Base-by-base conservation (phyloP, 1,140 invertebrate species). In the Drosophila bifasciata region DNA sequence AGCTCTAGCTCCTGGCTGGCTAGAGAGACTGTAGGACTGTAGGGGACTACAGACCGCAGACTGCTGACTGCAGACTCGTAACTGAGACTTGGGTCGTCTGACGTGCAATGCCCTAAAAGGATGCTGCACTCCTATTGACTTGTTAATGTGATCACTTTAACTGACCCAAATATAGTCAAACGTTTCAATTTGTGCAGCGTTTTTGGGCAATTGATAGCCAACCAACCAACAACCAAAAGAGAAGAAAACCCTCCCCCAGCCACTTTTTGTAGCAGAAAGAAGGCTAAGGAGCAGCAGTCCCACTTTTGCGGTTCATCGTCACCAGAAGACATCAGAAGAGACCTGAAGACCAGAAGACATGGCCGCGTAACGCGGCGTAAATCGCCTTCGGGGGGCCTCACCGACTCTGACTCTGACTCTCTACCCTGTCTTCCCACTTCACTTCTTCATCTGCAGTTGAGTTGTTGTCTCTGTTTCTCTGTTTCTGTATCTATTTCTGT, bases 161-260 rank as follows among this genome's bases (percentile, higher is more conserved):
- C 83, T 88, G 83, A 88, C 83, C 83, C 83, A 88, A 88, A 88
- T 88, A 88, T 88, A 88, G 83, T 88, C 83, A 88, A 88, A 88
- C 83, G 83, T 88, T 88, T 88, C 83, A 88, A 88, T 88, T 88
- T 88, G 83, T 88, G 83, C 75, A 76, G 76, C 83, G 84, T 76
- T 88, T 88, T 88, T 88, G 83, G 83, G 83, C 83, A 88, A 88
- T 88, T 88, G 83, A 86, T 86, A 78, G 83, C 74, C 72, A 52
- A 36, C 32, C 62, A 52, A 46, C 56, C 66, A 61, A 61, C 39
- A 25, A 61, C 58, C 53, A 67, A 61, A 67, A 62, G 21, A 68
- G 63, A 23, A 7, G n/a, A 50, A 17, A 39, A 5, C 15, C 50
- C 23, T 6, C 23, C 9, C 28, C 32, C 11, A n/a, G n/a, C n/a